Evolutionary conservation across 2,888 invertebrate genomes (phyloP), one percentile per base, ranked within the genome.

Genomic region (Strigamia maritima): DNA sequence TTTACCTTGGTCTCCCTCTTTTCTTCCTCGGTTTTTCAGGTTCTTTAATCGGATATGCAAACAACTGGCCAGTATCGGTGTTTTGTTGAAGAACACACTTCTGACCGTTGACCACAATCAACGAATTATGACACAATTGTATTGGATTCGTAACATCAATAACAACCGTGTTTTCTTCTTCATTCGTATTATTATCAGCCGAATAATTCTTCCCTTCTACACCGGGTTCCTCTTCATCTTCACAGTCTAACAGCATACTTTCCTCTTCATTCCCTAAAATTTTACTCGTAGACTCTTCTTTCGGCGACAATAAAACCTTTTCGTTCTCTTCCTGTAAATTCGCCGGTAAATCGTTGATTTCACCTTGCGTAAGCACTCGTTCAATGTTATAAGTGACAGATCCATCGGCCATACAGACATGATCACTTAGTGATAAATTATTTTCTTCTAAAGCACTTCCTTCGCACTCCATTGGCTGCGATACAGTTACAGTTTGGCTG

Each of bases 1-100:
- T 35, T 44, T 74, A 81, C 79, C 81, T 79, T 40, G 81, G 81
- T 75, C 81, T 79, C 44, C 80, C 81, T 81, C 82, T 79, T 79
- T 79, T 81, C n/a, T 81, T 81, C 14, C 78, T 80, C 28, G 81
- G 81, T 75, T 81, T 81, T 12, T 81, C 81, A 19, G 81, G 81
- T 75, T 82, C 82, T 78, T 81, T 83, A 28, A 86, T 81, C 10
- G 86, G 86, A 80, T 86, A 86, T 6, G 86, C 86, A 82, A 85
- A 84, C 44, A 86, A 82, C 81, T 85, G 84, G 3, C 85, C 85
- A 0, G 85, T 85, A n/a, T 84, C 84, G 2, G 84, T 84, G 79
- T 86, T 84, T 12, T 85, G 83, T 79, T 85, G 84, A 75, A 87
- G 82, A 65, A 86, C 82, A 83, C 86, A 87, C 79, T 86, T 86